Evolutionary conservation across 2,797 vertebrate genomes (phyloP).

Genomic region (Enteromius viviparus): DNA sequence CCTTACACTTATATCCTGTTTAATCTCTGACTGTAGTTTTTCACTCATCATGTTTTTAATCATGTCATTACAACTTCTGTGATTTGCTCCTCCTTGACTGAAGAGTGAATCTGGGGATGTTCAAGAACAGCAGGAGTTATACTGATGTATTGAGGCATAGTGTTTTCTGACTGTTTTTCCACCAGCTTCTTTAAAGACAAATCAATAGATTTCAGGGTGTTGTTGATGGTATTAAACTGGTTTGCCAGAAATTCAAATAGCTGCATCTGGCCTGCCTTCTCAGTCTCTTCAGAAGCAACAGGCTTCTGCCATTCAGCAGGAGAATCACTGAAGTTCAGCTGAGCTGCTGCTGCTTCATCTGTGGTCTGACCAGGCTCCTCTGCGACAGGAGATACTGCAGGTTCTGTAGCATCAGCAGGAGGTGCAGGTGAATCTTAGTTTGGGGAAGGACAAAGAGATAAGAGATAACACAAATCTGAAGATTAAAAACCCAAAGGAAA

Average conservation of each 20-base stretch:
- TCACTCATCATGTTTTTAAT: not conserved
- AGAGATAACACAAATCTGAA: not conserved
- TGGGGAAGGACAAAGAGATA: not conserved
- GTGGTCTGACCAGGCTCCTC: not conserved
- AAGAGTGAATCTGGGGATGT: not conserved
- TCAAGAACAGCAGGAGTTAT: not conserved
- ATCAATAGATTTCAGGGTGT: not conserved
- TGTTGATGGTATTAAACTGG: not conserved
- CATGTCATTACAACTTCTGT: not conserved
- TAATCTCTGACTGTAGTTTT: not conserved
- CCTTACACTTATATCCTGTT: too few relatives aligned
- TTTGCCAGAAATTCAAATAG: not conserved
- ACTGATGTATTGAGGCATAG: not conserved
- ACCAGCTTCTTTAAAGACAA: slow-evolving; percentile 19
- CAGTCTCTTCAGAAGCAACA: not conserved
- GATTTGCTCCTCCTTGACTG: not conserved
- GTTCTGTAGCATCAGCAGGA: not conserved
- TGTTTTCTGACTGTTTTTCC: not conserved
- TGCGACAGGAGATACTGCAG: not conserved
- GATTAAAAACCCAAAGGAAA: not conserved
- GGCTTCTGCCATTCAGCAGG: slow-evolving; percentile 4
- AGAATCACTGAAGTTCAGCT: not conserved
- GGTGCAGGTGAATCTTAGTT: not conserved
- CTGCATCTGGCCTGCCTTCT: not conserved
- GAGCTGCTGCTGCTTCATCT: not conserved